Conservation (phyloP, 2,888 invertebrate species). For the Tortrix viridana region DNA sequence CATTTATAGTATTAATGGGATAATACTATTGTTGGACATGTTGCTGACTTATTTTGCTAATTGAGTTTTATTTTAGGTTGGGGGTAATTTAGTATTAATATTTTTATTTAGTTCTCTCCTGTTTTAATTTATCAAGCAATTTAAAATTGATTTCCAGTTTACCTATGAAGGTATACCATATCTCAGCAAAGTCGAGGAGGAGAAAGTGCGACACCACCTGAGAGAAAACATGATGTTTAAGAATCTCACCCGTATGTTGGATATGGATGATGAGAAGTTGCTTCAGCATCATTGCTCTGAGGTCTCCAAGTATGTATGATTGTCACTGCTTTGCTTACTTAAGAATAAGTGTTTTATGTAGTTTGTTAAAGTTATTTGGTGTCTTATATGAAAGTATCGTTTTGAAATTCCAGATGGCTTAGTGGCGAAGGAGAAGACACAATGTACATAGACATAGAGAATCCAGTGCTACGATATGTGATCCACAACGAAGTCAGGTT, state of each 20-base stretch:
- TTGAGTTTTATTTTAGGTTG: too few species aligned
- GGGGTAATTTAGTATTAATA: too few species aligned
- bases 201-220: slow-evolving; percentile 59
- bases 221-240: slow-evolving; percentile 57
- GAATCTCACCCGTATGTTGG: slow-evolving; percentile 52
- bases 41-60: too few species aligned
- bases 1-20: too few species aligned
- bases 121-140: background rate
- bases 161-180: slow-evolving; percentile 88
- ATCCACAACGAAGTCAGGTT: slow-evolving; percentile 84
- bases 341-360: background rate
- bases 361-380: background rate
- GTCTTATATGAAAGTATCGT: background rate
- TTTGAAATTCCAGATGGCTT: slow-evolving; percentile 60
- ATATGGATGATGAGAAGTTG: slow-evolving; percentile 60
- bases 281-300: slow-evolving; percentile 67
- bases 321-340: background rate
- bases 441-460: slow-evolving; percentile 68
- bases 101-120: too few species aligned
- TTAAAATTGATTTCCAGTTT: slow-evolving; percentile 79
- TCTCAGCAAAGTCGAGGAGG: slow-evolving; percentile 84
- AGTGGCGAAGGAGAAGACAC: slow-evolving; percentile 60
- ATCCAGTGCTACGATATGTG: slow-evolving; percentile 80
- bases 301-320: slow-evolving; percentile 65
- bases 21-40: too few species aligned